phyloP scores from a whole-genome alignment of 2,888 invertebrate genomes.

The Odontomyia ornata region DNA sequence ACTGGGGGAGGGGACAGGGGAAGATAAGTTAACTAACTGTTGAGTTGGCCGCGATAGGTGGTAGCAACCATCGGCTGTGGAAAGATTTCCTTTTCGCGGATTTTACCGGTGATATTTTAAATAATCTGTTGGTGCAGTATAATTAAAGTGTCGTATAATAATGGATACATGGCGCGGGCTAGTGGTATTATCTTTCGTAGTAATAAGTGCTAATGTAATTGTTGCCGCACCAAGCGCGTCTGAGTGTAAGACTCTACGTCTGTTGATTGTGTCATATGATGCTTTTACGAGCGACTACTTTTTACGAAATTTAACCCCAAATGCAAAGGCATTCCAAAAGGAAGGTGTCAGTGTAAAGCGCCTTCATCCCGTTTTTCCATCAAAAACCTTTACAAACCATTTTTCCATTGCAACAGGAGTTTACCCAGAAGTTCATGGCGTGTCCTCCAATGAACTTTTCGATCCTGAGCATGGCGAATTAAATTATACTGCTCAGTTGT shows the following conservation, averaged over 20 bases:
- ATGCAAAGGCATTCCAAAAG: constrained; percentile 67
- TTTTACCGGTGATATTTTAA: no score
- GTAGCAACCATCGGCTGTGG: no score
- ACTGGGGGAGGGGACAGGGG: no score
- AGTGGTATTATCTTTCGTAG: not conserved
- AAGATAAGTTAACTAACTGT: no score
- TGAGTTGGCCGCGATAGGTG: no score
- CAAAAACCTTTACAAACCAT: constrained; percentile 81
- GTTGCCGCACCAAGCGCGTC: not conserved
- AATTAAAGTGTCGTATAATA: no score
- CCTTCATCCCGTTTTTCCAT: constrained; percentile 72
- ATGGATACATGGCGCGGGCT: not conserved
- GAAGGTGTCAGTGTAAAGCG: constrained; percentile 68
- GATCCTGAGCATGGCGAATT: constrained; percentile 63
- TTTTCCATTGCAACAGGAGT: constrained; percentile 76
- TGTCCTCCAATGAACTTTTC: constrained; percentile 71
- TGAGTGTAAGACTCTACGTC: constrained; percentile 17
- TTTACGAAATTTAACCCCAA: constrained; percentile 67
- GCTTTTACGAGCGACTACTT: constrained; percentile 77
- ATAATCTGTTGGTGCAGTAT: no score
- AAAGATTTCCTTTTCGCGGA: no score
- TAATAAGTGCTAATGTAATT: not conserved
- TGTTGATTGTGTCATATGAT: constrained; percentile 68
- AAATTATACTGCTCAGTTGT: constrained; percentile 64
- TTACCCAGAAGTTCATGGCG: constrained; percentile 75